phyloP scores from a whole-genome alignment of 2,888 invertebrate genomes.

The Sussaba pulchella region DNA sequence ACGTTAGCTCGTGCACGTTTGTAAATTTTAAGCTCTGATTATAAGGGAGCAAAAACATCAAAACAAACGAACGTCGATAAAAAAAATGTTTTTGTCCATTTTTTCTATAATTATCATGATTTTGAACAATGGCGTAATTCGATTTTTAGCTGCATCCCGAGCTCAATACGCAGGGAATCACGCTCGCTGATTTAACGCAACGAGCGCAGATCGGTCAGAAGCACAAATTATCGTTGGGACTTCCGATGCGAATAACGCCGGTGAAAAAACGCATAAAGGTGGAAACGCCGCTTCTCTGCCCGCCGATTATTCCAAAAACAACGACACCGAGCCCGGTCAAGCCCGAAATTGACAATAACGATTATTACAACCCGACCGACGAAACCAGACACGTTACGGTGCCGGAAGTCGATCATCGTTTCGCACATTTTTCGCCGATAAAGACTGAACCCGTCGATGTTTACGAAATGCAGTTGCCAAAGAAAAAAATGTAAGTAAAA shows the following conservation, averaged over 20 bases:
- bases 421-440: constrained; percentile 70
- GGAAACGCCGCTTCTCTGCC: constrained; percentile 78
- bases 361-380: constrained; percentile 79
- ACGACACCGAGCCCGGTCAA: constrained; percentile 72
- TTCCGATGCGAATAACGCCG: constrained; percentile 84
- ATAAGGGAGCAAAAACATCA: too few species aligned
- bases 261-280: constrained; percentile 82
- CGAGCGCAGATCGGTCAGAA: constrained; percentile 84
- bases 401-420: constrained; percentile 76
- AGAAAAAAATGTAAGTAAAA: constrained; percentile 73
- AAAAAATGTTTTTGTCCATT: too few species aligned
- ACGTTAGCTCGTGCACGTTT: too few species aligned
- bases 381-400: constrained; percentile 75
- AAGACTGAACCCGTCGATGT: constrained; percentile 79
- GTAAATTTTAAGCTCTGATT: too few species aligned
- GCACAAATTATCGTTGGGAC: constrained; percentile 85
- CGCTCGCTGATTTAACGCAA: constrained; percentile 89
- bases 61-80: too few species aligned
- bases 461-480: constrained; percentile 71
- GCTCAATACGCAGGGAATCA: constrained; percentile 91
- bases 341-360: constrained; percentile 78
- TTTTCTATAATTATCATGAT: too few species aligned
- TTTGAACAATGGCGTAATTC: not conserved
- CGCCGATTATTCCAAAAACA: constrained; percentile 75
- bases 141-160: constrained; percentile 88